These are phyloP conservation scores for Melanostigma gelatinosum DNA, from an alignment of 2,113 vertebrate species.

Conservation along the genomic window DNA sequence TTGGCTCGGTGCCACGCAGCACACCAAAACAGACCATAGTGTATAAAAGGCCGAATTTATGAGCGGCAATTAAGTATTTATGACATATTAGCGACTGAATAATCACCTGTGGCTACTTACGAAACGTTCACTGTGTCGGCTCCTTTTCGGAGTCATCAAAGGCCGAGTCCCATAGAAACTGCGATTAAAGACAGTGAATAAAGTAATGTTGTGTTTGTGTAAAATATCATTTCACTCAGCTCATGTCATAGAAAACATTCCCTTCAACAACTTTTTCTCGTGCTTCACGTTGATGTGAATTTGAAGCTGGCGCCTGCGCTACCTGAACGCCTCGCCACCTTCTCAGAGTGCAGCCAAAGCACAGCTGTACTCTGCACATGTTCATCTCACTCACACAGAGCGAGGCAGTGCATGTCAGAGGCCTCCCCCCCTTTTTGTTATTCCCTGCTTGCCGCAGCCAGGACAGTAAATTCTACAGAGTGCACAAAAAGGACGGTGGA, in stretches of 20 bases:
- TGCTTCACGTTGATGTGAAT: conserved; percentile 11
- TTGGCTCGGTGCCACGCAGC: conserved; percentile 62
- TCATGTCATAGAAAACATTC: not conserved
- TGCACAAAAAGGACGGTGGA: conserved; percentile 33
- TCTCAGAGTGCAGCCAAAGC: conserved; percentile 42
- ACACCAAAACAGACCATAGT: conserved; percentile 62
- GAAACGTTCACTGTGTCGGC: conserved; percentile 33
- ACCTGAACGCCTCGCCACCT: conserved; percentile 14
- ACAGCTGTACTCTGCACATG: conserved; percentile 54
- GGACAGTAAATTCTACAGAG: conserved; percentile 59
- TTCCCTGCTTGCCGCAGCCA: conserved; percentile 29
- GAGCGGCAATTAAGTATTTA: conserved; percentile 78
- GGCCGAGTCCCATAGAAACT: conserved; percentile 22
- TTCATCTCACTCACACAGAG: conserved; percentile 28
- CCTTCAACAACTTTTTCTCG: not conserved
- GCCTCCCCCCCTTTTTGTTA: conserved; percentile 22
- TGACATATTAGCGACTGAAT: conserved; percentile 58
- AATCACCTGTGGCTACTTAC: conserved; percentile 58
- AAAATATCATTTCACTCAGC: not conserved
- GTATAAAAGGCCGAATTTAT: conserved; percentile 45
- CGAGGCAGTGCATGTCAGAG: conserved; percentile 24
- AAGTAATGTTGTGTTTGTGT: conserved; percentile 2
- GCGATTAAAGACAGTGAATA: not conserved
- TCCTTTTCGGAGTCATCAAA: conserved; percentile 24
- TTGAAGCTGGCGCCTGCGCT: conserved; percentile 36